Base-by-base conservation (phyloP, 2,888 invertebrate species). In the Drosophila austrosaltans region DNA sequence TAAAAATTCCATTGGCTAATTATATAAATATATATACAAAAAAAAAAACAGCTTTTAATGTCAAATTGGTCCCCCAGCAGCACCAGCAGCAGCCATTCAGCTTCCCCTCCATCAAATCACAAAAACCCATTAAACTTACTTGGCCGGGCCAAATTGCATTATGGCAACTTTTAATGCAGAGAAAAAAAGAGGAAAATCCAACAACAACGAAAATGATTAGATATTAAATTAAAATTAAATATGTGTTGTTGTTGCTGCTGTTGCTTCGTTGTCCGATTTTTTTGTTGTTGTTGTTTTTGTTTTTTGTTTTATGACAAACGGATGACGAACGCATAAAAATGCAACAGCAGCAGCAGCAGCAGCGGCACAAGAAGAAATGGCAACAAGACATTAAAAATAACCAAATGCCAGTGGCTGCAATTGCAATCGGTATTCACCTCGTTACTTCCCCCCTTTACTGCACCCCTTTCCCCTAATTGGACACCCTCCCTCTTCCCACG, bases 271-370 rank as follows among this genome's bases (percentile, higher is more conserved):
- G 42, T 42, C 40, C 40, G 40, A 40, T 42, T n/a, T 42, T n/a
- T 12, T 16, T 48, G 2, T 25, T 75, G 70, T 32, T 12, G 44
- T 48, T 58, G 53, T 42, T 8, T 22, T 3, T 66, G 54, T 61
- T 66, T 72, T 87, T 57, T 57, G 36, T 39, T 90, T 90, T 89
- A 89, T 89, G 89, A 84, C 89, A 83, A 86, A 84, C 88, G 89
- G 83, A 87, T 89, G 90, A 89, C 81, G 83, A 82, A 85, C 85
- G 83, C 85, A 85, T 85, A 85, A 85, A 85, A 85, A 77, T 85
- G 89, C 86, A 48, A 48, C 48, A 64, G 30, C 28, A 28, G 28
- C 30, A 30, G 86, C 48, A 64, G 30, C 28, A 28, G 28, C 30
- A 30, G 86, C 85, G 85, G 85, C 81, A 81, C 65, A 82, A 87